These are phyloP conservation scores for Austrofundulus limnaeus DNA, from an alignment of 2,113 vertebrate species.

Conservation along the genomic window DNA sequence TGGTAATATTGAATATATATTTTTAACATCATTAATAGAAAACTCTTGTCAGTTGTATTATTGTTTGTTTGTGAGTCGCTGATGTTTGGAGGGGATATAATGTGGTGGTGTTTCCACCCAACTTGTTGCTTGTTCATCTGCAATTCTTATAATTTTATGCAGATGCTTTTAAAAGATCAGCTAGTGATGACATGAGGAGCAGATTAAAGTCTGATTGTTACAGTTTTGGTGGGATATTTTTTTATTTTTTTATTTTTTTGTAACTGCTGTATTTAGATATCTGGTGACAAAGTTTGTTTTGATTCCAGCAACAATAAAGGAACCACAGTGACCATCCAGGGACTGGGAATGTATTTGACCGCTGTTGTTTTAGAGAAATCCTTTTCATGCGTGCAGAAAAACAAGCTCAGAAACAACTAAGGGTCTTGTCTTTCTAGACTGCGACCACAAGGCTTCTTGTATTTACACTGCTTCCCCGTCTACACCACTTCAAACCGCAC, in stretches of 20 bases:
- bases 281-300: constrained; percentile 73
- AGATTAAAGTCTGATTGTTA: constrained; percentile 52
- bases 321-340: constrained; percentile 63
- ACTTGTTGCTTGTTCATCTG: constrained; percentile 50
- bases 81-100: constrained; percentile 33
- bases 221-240: constrained; percentile 44
- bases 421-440: constrained; percentile 62
- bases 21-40: background rate
- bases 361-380: constrained; percentile 58
- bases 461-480: constrained; percentile 48
- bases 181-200: constrained; percentile 57
- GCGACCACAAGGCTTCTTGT: constrained; percentile 61
- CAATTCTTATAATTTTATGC: constrained; percentile 60
- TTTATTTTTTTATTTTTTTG: constrained; percentile 36
- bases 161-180: constrained; percentile 22
- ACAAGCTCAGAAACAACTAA: constrained; percentile 55
- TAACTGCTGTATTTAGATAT: constrained; percentile 68
- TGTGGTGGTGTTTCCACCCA: constrained; percentile 46
- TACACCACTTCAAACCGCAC: constrained; percentile 52
- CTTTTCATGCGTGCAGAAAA: constrained; percentile 50
- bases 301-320: constrained; percentile 59
- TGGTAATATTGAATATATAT: background rate
- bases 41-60: constrained; percentile 10
- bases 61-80: constrained; percentile 43
- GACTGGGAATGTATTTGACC: constrained; percentile 61